Evolutionary conservation across 35 echinoderm and acorn worm species (phyloP).

Genomic region (Eucidaris tribuloides): DNA sequence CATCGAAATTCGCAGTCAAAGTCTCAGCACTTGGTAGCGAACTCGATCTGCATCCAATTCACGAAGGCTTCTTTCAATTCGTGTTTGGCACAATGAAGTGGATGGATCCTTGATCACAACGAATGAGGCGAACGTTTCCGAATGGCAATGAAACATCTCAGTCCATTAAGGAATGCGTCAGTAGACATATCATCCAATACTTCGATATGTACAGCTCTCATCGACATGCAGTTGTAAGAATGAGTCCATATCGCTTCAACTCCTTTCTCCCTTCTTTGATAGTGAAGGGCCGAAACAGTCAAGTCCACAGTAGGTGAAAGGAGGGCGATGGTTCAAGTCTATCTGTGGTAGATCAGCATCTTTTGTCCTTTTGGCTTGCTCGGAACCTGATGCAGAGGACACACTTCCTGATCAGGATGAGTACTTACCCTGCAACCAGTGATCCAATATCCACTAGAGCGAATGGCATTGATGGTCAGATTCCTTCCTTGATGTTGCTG

Average conservation of each 20-base stretch:
- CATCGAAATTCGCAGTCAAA: constrained; percentile 22
- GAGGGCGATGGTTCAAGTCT: constrained; percentile 53
- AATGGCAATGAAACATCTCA: constrained; percentile 24
- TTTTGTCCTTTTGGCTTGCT: no score
- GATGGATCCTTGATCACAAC: constrained; percentile 49
- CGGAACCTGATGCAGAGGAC: constrained; percentile 29
- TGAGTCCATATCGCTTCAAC: constrained; percentile 57
- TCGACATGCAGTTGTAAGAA: constrained; percentile 57
- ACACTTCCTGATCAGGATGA: not conserved
- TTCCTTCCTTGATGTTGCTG: constrained; percentile 55
- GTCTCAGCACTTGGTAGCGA: not conserved
- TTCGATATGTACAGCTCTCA: constrained; percentile 64
- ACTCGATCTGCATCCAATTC: constrained; percentile 24
- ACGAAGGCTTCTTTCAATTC: constrained; percentile 14
- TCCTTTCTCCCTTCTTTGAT: constrained; percentile 58
- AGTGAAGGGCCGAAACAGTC: constrained; percentile 58
- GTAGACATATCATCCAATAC: constrained; percentile 23
- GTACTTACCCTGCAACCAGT: constrained; percentile 38
- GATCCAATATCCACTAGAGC: constrained; percentile 51
- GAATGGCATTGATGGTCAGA: constrained; percentile 44
- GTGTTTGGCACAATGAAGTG: constrained; percentile 17
- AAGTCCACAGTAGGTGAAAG: constrained; percentile 59
- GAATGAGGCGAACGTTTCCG: not conserved
- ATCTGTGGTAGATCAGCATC: constrained; percentile 39
- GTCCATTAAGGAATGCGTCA: constrained; percentile 57